A percentile compares a stretch with the other conserved stretches of the same genome.
Conservation (phyloP, 2,113 vertebrate genomes). For the Australoheros scitulus region DNA sequence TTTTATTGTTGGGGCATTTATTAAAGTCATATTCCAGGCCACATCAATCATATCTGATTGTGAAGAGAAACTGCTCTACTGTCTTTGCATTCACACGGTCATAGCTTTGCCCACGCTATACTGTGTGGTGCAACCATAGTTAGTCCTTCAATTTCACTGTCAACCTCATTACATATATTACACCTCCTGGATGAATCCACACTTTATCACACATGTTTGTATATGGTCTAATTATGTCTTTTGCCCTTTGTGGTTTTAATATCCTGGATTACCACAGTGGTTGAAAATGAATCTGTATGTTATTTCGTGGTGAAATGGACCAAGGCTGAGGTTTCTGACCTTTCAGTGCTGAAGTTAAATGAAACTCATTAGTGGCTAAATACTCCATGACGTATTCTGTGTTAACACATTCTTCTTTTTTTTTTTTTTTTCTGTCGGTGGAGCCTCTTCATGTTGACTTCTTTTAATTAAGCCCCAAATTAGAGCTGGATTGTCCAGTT, state of each 20-base stretch:
- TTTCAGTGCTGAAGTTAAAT: slow-evolving; percentile 61
- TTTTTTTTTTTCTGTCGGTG: slow-evolving; percentile 43
- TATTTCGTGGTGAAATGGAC: slow-evolving; percentile 49
- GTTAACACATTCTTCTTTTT: slow-evolving; percentile 50
- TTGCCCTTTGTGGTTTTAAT: slow-evolving; percentile 17
- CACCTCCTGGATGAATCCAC: neutral
- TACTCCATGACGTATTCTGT: slow-evolving; percentile 39
- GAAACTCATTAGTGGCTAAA: slow-evolving; percentile 63
- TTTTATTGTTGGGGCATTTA: neutral
- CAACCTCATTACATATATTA: neutral
- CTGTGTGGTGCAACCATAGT: neutral
- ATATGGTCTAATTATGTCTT: slow-evolving; percentile 6
- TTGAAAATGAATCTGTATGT: slow-evolving; percentile 21
- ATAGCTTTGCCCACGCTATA: neutral
- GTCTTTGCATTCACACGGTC: neutral
- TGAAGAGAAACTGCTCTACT: neutral
- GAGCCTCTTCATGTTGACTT: slow-evolving; percentile 52
- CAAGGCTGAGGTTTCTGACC: slow-evolving; percentile 53
- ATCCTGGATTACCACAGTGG: slow-evolving; percentile 7
- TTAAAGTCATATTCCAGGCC: neutral
- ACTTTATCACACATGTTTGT: slow-evolving; percentile 7
- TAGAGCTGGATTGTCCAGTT: slow-evolving; percentile 52
- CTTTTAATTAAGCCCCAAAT: slow-evolving; percentile 65
- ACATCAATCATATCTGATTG: neutral
- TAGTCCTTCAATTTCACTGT: slow-evolving; percentile 1